phyloP scores from a whole-genome alignment of 2,888 invertebrate genomes.

The Rhamphomyia laevipes region DNA sequence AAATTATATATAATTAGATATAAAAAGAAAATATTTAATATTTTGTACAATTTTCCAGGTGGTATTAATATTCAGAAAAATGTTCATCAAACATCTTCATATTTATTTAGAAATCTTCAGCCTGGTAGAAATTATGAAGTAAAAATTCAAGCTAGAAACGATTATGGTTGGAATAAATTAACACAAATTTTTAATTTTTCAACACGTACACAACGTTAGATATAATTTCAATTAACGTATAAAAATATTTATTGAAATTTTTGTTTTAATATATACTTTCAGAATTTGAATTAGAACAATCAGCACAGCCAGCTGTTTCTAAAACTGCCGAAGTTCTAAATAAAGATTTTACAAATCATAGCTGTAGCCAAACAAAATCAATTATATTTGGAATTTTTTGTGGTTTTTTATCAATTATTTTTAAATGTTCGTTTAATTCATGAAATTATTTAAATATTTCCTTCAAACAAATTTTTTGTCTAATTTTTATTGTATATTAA shows the following conservation, averaged over 20 bases:
- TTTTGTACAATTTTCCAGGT: background rate
- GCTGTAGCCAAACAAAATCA: too few relatives aligned
- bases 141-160: conserved; percentile 44
- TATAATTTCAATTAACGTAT: too few relatives aligned
- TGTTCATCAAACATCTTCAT: conserved; percentile 41
- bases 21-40: too few relatives aligned
- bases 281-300: conserved; percentile 39
- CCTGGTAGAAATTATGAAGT: conserved; percentile 44
- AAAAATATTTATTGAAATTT: background rate
- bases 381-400: too few relatives aligned
- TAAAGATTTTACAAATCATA: conserved; percentile 13
- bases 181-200: conserved; percentile 44
- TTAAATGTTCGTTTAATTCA: too few relatives aligned
- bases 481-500: too few relatives aligned
- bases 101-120: conserved; percentile 41
- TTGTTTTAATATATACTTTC: background rate
- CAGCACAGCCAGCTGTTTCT: conserved; percentile 38
- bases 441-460: too few relatives aligned
- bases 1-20: too few relatives aligned
- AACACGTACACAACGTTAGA: conserved; percentile 41
- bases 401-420: too few relatives aligned
- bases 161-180: conserved; percentile 44
- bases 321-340: conserved; percentile 23
- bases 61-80: conserved; percentile 8
- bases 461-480: too few relatives aligned